Conservation (phyloP, 2,888 invertebrate genomes). For the Coecobrya sp. region DNA sequence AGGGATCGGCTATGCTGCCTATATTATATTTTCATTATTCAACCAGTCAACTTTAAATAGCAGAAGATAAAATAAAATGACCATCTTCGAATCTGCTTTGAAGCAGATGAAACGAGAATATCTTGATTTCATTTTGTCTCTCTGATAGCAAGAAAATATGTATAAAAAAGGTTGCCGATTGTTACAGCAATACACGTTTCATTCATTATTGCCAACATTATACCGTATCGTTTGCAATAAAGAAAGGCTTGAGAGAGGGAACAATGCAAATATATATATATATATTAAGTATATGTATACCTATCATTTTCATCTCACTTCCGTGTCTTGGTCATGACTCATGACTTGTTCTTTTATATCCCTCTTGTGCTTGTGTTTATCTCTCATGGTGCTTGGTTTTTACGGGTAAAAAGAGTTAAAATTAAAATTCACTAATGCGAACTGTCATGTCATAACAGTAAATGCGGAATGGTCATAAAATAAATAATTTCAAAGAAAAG, state of each 20-base stretch:
- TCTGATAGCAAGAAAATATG: not conserved
- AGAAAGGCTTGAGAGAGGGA: not conserved
- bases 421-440: not conserved
- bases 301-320: constrained; percentile 8
- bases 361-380: not conserved
- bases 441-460: not conserved
- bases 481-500: no score
- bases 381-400: not conserved
- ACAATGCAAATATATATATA: not conserved
- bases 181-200: constrained; percentile 34
- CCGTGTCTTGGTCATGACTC: not conserved
- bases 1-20: no score
- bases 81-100: not conserved
- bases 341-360: no score
- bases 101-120: constrained; percentile 40
- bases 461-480: not conserved
- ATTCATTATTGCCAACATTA: not conserved
- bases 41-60: not conserved
- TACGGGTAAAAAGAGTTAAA: not conserved
- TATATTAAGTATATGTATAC: not conserved
- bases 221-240: not conserved
- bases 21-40: no score
- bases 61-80: not conserved
- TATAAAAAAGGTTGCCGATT: not conserved
- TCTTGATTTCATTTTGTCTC: constrained; percentile 33